These are phyloP conservation scores for Nestor notabilis DNA, from an alignment of 2,113 vertebrate genomes.

Conservation along the genomic window DNA sequence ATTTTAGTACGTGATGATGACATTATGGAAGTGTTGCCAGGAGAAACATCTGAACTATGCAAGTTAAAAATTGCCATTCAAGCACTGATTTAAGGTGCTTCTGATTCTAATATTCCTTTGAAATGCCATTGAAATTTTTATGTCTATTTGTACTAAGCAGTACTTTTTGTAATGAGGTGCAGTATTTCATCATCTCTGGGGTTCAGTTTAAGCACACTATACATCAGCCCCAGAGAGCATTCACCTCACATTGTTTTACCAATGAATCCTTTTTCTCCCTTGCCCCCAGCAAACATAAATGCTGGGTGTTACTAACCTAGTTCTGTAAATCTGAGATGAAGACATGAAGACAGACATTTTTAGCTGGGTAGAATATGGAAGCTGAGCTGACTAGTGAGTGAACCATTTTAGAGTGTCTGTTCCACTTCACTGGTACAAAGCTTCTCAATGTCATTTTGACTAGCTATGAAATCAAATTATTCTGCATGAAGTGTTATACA, in stretches of 20 bases:
- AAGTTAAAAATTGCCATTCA: slow-evolving; percentile 28
- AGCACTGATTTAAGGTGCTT: neutral
- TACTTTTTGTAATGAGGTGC: neutral
- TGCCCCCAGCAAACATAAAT: neutral
- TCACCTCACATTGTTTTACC: neutral
- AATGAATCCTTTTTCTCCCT: neutral
- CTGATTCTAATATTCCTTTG: slow-evolving; percentile 18
- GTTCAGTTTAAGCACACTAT: neutral
- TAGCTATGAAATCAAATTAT: neutral
- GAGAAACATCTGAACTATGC: slow-evolving; percentile 55
- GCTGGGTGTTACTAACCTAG: neutral
- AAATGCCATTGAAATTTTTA: slow-evolving; percentile 2
- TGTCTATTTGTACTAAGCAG: neutral
- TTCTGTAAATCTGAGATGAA: neutral
- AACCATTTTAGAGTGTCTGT: neutral
- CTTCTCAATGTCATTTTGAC: neutral
- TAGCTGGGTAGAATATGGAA: neutral
- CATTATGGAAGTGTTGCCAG: slow-evolving; percentile 14
- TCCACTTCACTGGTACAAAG: neutral
- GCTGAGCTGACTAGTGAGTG: neutral
- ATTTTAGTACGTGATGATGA: slow-evolving; percentile 65
- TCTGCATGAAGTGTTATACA: neutral
- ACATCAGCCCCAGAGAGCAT: neutral
- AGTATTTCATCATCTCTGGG: neutral
- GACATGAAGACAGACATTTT: neutral